phyloP scores from a whole-genome alignment of 2,113 vertebrate species.

The Oriolus oriolus region DNA sequence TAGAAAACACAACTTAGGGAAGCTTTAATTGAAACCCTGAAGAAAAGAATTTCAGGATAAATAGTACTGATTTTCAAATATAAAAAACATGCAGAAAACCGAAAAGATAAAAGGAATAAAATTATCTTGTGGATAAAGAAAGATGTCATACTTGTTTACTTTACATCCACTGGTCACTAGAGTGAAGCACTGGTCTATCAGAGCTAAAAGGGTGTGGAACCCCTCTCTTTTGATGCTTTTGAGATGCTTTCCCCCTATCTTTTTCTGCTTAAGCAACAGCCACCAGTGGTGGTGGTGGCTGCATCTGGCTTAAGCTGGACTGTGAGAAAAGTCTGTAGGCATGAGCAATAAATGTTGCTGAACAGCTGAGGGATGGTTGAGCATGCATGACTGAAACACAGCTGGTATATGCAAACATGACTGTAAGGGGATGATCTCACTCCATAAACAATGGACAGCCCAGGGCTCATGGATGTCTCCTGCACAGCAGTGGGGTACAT shows the following conservation, averaged over 20 bases:
- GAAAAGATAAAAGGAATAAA: background rate
- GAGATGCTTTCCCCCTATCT: background rate
- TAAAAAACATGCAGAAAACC: background rate
- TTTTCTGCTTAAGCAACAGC: background rate
- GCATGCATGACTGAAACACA: rapidly evolving
- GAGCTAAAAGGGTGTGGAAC: background rate
- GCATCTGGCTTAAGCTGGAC: background rate
- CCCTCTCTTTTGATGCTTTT: background rate
- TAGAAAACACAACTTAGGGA: background rate
- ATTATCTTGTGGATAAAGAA: background rate
- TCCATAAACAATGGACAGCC: background rate
- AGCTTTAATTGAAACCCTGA: background rate
- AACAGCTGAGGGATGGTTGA: background rate
- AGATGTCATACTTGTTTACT: background rate
- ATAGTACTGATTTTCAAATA: background rate
- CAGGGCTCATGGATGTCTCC: background rate
- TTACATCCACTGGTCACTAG: background rate
- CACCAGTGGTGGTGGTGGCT: background rate
- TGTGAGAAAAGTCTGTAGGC: background rate
- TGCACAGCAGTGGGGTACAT: background rate
- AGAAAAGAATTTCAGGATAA: background rate
- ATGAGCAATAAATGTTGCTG: background rate
- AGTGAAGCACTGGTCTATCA: background rate
- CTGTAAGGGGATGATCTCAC: background rate
- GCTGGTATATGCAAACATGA: no score